phyloP scores from a whole-genome alignment of 2,113 vertebrate genomes.

The Kryptolebias marmoratus region DNA sequence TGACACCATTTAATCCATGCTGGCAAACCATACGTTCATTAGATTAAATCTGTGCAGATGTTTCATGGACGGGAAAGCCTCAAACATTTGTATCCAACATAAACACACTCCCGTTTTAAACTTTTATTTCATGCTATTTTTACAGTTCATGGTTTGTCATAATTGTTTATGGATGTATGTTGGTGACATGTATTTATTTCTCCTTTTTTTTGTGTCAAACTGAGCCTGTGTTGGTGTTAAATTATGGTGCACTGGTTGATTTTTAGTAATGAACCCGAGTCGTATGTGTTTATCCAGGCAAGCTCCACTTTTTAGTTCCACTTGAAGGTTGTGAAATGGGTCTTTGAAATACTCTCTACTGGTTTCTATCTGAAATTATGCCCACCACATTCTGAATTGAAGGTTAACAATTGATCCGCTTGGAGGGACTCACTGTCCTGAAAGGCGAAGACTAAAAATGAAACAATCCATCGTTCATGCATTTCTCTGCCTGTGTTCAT shows the following conservation, averaged over 20 bases:
- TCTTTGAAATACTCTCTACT: slow-evolving; percentile 6
- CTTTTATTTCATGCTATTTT: neutral
- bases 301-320: slow-evolving; percentile 1
- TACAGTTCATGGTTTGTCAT: slow-evolving; percentile 41
- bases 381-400: slow-evolving; percentile 28
- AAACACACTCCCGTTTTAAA: slow-evolving; percentile 10
- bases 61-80: slow-evolving; percentile 14
- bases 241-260: slow-evolving; percentile 49
- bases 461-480: slow-evolving; percentile 9
- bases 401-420: neutral
- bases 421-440: neutral
- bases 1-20: slow-evolving; percentile 12
- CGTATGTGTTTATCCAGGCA: slow-evolving; percentile 1
- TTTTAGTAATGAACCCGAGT: slow-evolving; percentile 29
- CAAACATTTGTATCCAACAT: slow-evolving; percentile 25
- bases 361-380: slow-evolving; percentile 15
- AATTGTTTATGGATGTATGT: slow-evolving; percentile 52
- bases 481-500: slow-evolving; percentile 17
- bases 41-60: slow-evolving; percentile 2
- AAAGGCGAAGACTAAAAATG: neutral
- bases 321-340: slow-evolving; percentile 3
- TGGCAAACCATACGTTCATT: slow-evolving; percentile 7
- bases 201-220: slow-evolving; percentile 51
- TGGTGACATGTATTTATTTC: slow-evolving; percentile 70
- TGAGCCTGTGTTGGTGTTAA: slow-evolving; percentile 53